A percentile compares a stretch with the other conserved stretches of the same genome.
These are phyloP conservation scores for Hymenopus coronatus DNA, from an alignment of 2,888 invertebrate genomes.

Conservation along the genomic window DNA sequence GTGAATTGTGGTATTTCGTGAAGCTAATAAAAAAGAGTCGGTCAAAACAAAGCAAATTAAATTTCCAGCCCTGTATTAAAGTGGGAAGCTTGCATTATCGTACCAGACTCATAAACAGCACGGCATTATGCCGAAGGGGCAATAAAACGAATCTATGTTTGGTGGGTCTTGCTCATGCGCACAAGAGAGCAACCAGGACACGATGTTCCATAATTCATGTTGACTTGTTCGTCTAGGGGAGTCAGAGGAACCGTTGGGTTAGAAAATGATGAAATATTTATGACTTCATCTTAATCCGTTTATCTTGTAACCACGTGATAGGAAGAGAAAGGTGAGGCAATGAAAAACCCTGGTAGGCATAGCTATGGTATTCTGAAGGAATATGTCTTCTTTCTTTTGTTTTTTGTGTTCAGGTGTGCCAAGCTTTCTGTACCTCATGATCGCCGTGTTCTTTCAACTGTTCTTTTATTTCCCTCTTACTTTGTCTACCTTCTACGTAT, in stretches of 20 bases:
- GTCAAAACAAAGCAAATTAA: neutral
- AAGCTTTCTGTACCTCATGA: no score
- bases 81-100: no score
- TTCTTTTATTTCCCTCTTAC: no score
- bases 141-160: neutral
- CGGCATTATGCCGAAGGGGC: no score
- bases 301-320: constrained; percentile 16
- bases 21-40: neutral
- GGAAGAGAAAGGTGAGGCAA: neutral
- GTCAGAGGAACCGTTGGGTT: neutral
- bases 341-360: no score
- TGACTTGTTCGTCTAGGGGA: neutral
- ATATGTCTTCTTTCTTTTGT: neutral
- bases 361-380: no score
- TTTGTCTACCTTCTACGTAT: no score
- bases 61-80: neutral
- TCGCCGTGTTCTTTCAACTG: no score
- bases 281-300: constrained; percentile 27
- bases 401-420: neutral
- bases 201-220: constrained; percentile 13
- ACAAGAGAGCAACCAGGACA: neutral
- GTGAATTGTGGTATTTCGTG: neutral
- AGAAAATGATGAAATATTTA: constrained; percentile 27
- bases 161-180: neutral
- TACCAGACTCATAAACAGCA: no score